Evolutionary conservation across 2,888 invertebrate species (phyloP).

Genomic region (Macrostomum cliftonense): DNA sequence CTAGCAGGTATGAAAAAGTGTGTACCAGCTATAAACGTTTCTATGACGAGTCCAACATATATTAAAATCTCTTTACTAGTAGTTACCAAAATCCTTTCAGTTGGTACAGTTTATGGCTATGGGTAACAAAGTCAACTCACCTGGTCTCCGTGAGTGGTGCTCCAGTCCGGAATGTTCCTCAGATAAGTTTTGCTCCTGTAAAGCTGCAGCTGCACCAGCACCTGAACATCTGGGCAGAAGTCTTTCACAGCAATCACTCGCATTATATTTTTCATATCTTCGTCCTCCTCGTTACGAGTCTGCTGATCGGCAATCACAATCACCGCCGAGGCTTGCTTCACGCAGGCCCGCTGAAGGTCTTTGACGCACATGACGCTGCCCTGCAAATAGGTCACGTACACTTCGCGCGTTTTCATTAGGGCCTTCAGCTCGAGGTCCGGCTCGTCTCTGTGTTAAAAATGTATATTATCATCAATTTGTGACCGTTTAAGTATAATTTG

Average conservation of each 20-base stretch:
- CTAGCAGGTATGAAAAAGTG: too few species aligned
- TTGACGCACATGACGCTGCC: conserved; percentile 81
- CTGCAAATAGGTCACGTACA: conserved; percentile 51
- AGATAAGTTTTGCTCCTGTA: conserved; percentile 1
- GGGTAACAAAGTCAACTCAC: too few species aligned
- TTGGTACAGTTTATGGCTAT: too few species aligned
- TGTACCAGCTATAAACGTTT: too few species aligned
- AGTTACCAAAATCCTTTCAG: too few species aligned
- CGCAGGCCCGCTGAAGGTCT: conserved; percentile 92
- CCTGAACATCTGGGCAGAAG: not conserved
- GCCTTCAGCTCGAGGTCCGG: conserved; percentile 98
- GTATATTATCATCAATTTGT: too few species aligned
- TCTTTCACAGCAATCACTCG: conserved; percentile 2
- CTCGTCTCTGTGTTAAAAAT: conserved; percentile 48
- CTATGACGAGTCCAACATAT: too few species aligned
- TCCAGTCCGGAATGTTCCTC: not conserved
- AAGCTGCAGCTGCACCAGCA: not conserved
- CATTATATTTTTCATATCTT: conserved; percentile 2
- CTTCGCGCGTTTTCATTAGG: conserved; percentile 98
- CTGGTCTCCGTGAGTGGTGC: not conserved
- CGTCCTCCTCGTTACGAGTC: not conserved
- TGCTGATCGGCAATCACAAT: too few species aligned
- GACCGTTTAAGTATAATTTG: too few species aligned
- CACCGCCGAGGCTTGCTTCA: too few species aligned
- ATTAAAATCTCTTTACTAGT: too few species aligned